These are phyloP conservation scores for Himalopsyche tibetana DNA, from an alignment of 2,888 invertebrate species.

Conservation along the genomic window DNA sequence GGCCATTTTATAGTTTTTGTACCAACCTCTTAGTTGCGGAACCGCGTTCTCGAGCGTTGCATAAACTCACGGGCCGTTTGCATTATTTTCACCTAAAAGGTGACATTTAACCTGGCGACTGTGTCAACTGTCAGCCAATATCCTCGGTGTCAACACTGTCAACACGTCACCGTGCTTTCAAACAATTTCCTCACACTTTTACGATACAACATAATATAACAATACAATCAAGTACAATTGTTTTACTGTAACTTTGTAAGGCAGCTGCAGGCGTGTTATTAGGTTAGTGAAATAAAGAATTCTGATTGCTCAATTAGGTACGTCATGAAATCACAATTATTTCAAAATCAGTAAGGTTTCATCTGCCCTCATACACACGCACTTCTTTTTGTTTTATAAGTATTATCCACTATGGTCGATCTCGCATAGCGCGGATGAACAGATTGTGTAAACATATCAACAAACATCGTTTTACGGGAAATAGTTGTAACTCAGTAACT, in stretches of 20 bases:
- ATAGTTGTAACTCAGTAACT: too few species aligned
- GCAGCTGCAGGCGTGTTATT: neutral
- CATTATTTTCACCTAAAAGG: conserved; percentile 29
- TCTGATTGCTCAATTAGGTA: neutral
- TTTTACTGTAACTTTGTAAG: neutral
- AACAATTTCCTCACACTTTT: neutral
- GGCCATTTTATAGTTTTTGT: neutral
- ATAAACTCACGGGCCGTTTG: neutral
- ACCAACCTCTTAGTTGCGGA: neutral
- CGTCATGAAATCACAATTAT: neutral
- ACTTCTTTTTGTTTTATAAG: too few species aligned
- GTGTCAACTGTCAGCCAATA: conserved; percentile 20
- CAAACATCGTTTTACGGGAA: too few species aligned
- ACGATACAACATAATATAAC: neutral
- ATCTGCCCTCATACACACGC: neutral
- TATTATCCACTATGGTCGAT: too few species aligned
- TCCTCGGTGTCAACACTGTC: conserved; percentile 15
- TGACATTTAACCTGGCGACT: conserved; percentile 5
- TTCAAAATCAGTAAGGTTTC: neutral
- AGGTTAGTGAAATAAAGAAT: neutral
- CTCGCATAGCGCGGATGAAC: too few species aligned
- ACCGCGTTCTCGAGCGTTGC: conserved; percentile 9
- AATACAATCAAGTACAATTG: neutral
- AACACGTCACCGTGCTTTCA: conserved; percentile 14
- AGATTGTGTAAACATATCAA: too few species aligned